Conservation (phyloP, 1,140 invertebrate genomes). For the Rhopalosiphum padi region DNA sequence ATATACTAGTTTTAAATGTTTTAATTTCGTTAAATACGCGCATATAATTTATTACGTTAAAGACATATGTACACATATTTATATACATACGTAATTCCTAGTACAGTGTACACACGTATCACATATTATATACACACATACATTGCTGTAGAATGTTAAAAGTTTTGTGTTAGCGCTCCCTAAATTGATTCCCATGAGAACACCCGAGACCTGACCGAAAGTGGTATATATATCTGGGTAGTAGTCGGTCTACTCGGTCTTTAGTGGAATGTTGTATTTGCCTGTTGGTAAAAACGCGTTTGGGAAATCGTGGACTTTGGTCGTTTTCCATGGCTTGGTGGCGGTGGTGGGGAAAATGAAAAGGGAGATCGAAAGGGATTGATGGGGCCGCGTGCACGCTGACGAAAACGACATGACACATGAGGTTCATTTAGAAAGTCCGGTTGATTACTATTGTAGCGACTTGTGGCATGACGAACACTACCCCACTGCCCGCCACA, state of each 20-base stretch:
- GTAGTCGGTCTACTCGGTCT: background rate
- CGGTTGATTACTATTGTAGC: slow-evolving; percentile 50
- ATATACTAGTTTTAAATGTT: too few species aligned
- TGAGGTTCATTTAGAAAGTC: slow-evolving; percentile 56
- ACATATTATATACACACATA: background rate
- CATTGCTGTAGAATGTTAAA: slow-evolving; percentile 8
- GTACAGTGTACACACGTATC: background rate
- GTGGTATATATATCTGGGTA: background rate
- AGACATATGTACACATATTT: background rate
- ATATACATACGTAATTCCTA: background rate
- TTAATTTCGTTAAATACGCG: background rate
- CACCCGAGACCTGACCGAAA: background rate
- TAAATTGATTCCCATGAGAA: slow-evolving; percentile 51
- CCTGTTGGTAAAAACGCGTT: slow-evolving; percentile 17
- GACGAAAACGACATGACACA: slow-evolving; percentile 54
- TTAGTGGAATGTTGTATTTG: background rate
- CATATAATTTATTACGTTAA: background rate
- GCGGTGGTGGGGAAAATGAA: slow-evolving; percentile 17
- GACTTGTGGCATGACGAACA: background rate
- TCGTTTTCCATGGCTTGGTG: background rate
- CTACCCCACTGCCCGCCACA: background rate
- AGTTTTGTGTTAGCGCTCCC: slow-evolving; percentile 24
- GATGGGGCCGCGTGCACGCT: background rate
- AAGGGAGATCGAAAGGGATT: slow-evolving; percentile 54
- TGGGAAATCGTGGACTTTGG: slow-evolving; percentile 12